These are phyloP conservation scores for Diprion similis DNA, from an alignment of 1,140 invertebrate species.

Conservation along the genomic window DNA sequence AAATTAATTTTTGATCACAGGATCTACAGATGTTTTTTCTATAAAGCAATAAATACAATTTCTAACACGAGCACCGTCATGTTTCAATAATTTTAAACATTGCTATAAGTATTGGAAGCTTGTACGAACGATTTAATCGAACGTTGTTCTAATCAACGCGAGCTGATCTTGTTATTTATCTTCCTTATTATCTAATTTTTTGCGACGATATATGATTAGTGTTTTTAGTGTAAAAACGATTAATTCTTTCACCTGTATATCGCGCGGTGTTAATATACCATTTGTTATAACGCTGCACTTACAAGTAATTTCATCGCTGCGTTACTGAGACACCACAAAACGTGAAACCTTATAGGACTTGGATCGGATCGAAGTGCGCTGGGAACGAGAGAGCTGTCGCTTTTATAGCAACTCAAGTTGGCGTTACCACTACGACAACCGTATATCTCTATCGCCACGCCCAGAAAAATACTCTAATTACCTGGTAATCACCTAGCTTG, in stretches of 20 bases:
- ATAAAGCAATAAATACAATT: neutral
- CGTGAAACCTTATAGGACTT: slow-evolving; percentile 7
- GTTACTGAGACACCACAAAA: neutral
- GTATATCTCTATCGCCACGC: slow-evolving; percentile 16
- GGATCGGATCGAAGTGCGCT: neutral
- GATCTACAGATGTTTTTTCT: neutral
- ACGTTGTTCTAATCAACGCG: too few relatives aligned
- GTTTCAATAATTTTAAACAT: neutral
- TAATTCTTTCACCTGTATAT: too few relatives aligned
- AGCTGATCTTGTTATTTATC: neutral
- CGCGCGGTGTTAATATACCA: too few relatives aligned
- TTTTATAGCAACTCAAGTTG: slow-evolving; percentile 1
- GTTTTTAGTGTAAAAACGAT: too few relatives aligned
- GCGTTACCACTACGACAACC: neutral
- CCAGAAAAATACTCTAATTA: slow-evolving; percentile 32
- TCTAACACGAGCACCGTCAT: neutral
- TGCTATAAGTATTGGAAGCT: neutral
- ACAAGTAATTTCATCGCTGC: slow-evolving; percentile 3
- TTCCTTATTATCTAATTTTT: neutral
- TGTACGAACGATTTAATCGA: too few relatives aligned
- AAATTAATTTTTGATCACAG: too few relatives aligned
- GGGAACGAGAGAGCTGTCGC: neutral
- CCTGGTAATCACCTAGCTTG: neutral
- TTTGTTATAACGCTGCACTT: neutral
- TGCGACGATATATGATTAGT: neutral